Percentiles rank a stretch among this genome's conserved stretches.
Evolutionary conservation across 2,888 invertebrate genomes (phyloP).

Genomic region (Oscheius sp.): DNA sequence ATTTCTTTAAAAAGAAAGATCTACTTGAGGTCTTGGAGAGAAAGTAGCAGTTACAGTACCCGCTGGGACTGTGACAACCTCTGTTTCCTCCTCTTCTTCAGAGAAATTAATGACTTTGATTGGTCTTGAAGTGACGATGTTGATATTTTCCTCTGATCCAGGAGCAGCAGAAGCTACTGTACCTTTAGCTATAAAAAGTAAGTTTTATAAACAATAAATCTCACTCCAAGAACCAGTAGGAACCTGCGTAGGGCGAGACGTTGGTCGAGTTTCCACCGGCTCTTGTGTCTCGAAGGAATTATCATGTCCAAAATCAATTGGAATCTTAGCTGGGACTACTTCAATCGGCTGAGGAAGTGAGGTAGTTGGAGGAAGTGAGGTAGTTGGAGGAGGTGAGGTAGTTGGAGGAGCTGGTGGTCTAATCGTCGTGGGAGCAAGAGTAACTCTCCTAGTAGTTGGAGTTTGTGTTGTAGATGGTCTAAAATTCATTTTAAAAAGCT

Average conservation of each 20-base stretch:
- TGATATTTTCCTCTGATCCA: not conserved
- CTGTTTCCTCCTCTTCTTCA: not conserved
- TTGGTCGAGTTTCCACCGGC: not conserved
- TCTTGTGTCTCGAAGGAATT: not conserved
- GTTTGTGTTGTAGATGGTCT: not conserved
- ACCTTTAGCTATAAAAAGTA: not conserved
- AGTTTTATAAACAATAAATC: not conserved
- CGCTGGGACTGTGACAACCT: not conserved
- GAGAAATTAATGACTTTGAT: slow-evolving; percentile 4
- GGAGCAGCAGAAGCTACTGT: not conserved
- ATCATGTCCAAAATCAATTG: not conserved
- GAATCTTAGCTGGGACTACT: not conserved
- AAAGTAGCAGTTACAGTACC: not conserved
- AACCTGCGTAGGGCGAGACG: not conserved
- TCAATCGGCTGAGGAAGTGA: not conserved
- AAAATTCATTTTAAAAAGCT: not conserved
- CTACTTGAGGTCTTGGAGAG: not conserved
- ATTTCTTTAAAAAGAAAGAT: too few relatives aligned
- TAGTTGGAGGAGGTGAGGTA: not conserved
- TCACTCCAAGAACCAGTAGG: not conserved
- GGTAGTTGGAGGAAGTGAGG: slow-evolving; percentile 26
- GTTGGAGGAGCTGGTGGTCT: slow-evolving; percentile 31
- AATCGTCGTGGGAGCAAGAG: not conserved
- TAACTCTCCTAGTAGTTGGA: not conserved
- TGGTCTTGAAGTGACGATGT: slow-evolving; percentile 6